These are phyloP conservation scores for Bolborhynchus lineola DNA, from an alignment of 2,113 vertebrate species.

Conservation along the genomic window DNA sequence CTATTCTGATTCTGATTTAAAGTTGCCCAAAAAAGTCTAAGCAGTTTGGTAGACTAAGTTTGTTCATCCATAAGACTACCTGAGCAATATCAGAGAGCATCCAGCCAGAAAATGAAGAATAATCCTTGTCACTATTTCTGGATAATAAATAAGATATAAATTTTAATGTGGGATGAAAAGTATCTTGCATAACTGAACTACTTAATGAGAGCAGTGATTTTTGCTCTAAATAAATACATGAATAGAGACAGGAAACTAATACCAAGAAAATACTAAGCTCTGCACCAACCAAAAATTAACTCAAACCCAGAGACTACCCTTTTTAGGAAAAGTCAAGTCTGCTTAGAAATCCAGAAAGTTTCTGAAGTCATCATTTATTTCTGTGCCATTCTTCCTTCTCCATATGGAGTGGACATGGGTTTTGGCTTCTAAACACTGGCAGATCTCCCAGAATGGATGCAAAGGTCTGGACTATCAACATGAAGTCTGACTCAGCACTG, in stretches of 20 bases:
- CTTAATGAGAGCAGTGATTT: slow-evolving; percentile 18
- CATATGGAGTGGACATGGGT: slow-evolving; percentile 46
- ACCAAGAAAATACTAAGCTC: not conserved
- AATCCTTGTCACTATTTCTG: slow-evolving; percentile 57
- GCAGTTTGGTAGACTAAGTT: not conserved
- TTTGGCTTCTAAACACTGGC: slow-evolving; percentile 57
- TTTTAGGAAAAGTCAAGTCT: slow-evolving; percentile 16
- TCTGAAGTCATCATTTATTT: slow-evolving; percentile 41
- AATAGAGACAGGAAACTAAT: slow-evolving; percentile 13
- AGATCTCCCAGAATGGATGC: slow-evolving; percentile 45
- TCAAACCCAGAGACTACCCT: not conserved
- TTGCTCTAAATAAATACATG: slow-evolving; percentile 10
- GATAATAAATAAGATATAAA: slow-evolving; percentile 61
- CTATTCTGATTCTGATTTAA: slow-evolving; percentile 14
- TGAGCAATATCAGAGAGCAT: slow-evolving; percentile 30
- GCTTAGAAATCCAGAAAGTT: slow-evolving; percentile 16
- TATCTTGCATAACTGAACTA: slow-evolving; percentile 51
- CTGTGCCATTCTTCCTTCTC: slow-evolving; percentile 7
- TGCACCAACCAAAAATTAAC: not conserved
- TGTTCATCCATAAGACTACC: slow-evolving; percentile 42
- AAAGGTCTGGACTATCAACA: slow-evolving; percentile 47
- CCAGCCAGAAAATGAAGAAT: slow-evolving; percentile 62
- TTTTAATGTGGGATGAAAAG: slow-evolving; percentile 55
- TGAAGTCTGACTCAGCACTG: slow-evolving; percentile 63
- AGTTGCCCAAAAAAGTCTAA: slow-evolving; percentile 13